Conservation (phyloP, 2,888 invertebrate species). For the Limnephilus marmoratus region DNA sequence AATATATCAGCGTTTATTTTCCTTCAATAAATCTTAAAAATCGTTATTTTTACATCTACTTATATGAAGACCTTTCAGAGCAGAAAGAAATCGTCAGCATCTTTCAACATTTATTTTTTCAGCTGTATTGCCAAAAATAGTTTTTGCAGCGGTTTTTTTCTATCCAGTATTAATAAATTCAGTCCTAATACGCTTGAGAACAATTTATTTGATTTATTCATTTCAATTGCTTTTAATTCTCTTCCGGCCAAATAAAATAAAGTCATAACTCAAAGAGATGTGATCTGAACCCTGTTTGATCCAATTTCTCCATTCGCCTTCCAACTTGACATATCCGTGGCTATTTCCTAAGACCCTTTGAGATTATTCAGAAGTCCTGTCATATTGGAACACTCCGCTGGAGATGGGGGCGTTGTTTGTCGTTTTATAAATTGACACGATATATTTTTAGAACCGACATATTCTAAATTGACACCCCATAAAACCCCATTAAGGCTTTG, state of each 20-base stretch:
- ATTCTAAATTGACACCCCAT: slow-evolving; percentile 28
- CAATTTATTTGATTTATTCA: slow-evolving; percentile 2
- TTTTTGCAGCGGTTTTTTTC: background rate
- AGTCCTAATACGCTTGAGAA: background rate
- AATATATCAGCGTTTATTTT: background rate
- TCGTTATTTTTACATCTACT: background rate
- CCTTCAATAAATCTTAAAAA: background rate
- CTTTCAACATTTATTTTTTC: background rate
- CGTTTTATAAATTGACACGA: slow-evolving; percentile 9
- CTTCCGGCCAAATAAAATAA: slow-evolving; percentile 2
- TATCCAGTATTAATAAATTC: background rate
- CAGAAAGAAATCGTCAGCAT: background rate
- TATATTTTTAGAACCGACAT: slow-evolving; percentile 10
- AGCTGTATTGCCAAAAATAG: background rate
- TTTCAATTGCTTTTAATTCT: slow-evolving; percentile 2
- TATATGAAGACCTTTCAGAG: background rate
- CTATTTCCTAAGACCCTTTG: slow-evolving; percentile 24
- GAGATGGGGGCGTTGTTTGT: background rate
- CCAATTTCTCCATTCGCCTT: background rate
- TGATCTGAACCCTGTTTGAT: slow-evolving; percentile 11
- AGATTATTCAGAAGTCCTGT: slow-evolving; percentile 20
- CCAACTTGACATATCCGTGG: slow-evolving; percentile 10
- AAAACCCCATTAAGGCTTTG: slow-evolving; percentile 29
- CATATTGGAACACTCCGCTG: background rate
- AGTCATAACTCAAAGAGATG: background rate